Evolutionary conservation across 2,888 invertebrate genomes (phyloP).

Genomic region (Cabera pusaria): DNA sequence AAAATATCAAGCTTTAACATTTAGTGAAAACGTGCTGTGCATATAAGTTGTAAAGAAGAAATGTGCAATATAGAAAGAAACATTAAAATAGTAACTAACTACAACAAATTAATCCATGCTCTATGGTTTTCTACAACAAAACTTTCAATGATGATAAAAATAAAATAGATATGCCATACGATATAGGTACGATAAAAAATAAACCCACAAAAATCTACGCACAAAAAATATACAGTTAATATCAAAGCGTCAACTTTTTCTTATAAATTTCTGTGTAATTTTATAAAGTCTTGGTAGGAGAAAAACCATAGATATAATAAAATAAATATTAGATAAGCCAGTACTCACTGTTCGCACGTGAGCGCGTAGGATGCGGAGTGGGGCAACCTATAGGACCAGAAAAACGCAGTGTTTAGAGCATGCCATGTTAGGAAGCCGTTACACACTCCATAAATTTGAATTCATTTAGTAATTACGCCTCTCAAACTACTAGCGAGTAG

Average conservation of each 20-base stretch:
- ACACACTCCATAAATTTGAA: constrained; percentile 43
- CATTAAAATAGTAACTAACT: constrained; percentile 13
- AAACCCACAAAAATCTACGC: constrained; percentile 5
- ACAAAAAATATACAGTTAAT: too few relatives aligned
- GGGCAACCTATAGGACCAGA: constrained; percentile 81
- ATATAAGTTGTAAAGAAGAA: constrained; percentile 28
- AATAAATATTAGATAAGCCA: constrained; percentile 55
- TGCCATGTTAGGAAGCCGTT: constrained; percentile 78
- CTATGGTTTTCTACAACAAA: constrained; percentile 28
- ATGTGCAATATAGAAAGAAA: constrained; percentile 20
- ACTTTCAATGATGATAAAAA: constrained; percentile 14
- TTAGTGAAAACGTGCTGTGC: constrained; percentile 44
- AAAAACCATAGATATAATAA: constrained; percentile 43
- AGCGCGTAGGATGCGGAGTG: constrained; percentile 85
- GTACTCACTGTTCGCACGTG: constrained; percentile 87
- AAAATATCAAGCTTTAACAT: constrained; percentile 27
- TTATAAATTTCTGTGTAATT: not conserved
- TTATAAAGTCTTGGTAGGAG: constrained; percentile 31
- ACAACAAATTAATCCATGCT: constrained; percentile 23
- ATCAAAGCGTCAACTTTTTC: not conserved
- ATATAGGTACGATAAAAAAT: too few relatives aligned
- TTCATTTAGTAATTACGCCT: constrained; percentile 11
- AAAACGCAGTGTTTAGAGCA: constrained; percentile 80
- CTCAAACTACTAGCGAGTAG: constrained; percentile 22
- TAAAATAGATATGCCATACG: constrained; percentile 13